These are phyloP conservation scores for Eudasyphora cyanicolor DNA, from an alignment of 2,888 invertebrate species.

Conservation along the genomic window DNA sequence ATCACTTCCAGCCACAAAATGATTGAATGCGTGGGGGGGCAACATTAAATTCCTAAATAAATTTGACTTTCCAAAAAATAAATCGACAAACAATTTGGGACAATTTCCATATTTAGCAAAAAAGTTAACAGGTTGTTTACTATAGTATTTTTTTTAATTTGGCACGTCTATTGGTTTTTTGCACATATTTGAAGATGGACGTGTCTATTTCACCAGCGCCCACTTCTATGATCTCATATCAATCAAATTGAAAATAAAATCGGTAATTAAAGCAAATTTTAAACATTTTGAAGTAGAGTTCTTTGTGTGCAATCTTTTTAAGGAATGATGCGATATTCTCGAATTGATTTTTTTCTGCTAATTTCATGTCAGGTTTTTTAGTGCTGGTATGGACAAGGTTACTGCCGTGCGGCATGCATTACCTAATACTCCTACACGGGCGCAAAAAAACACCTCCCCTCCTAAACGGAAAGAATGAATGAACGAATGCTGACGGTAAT, in stretches of 20 bases:
- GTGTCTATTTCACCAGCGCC: neutral
- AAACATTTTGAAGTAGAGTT: constrained; percentile 32
- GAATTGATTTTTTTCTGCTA: neutral
- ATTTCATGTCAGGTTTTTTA: neutral
- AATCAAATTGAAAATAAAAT: neutral
- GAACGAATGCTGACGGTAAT: neutral
- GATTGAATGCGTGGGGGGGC: neutral
- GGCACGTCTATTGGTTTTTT: neutral
- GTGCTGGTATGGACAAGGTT: neutral
- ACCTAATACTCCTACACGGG: neutral
- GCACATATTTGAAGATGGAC: neutral
- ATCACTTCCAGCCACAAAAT: too few species aligned
- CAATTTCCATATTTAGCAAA: neutral
- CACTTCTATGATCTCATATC: constrained; percentile 26
- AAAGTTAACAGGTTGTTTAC: neutral
- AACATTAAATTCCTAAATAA: neutral
- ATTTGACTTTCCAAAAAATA: neutral
- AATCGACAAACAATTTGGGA: neutral
- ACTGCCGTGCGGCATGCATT: neutral
- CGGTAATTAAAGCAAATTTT: too few species aligned
- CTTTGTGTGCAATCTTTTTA: constrained; percentile 46
- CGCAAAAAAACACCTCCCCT: too few species aligned
- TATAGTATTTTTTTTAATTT: neutral
- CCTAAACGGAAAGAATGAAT: neutral
- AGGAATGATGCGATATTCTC: constrained; percentile 7